These are phyloP conservation scores for Atethmia centrago DNA, from an alignment of 2,888 invertebrate genomes.

Conservation along the genomic window DNA sequence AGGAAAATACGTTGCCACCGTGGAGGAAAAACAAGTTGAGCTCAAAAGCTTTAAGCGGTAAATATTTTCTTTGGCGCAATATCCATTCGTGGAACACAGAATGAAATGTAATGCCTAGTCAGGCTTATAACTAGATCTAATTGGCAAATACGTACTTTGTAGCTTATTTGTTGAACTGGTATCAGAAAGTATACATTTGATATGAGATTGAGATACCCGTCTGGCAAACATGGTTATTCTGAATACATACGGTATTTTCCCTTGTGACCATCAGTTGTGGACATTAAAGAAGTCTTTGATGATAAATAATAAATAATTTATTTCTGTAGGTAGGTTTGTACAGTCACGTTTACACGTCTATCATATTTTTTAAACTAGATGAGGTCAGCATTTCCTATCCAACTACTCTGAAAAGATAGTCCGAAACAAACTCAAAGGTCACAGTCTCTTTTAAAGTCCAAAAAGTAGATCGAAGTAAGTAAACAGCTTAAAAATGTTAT, in stretches of 20 bases:
- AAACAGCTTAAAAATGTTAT: background rate
- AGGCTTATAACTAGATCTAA: conserved; percentile 32
- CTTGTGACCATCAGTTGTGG: background rate
- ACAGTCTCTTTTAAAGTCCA: too few species aligned
- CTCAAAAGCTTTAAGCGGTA: conserved; percentile 52
- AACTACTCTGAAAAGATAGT: too few species aligned
- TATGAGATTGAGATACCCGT: too few species aligned
- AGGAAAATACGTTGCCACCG: conserved; percentile 48
- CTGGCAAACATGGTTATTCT: background rate
- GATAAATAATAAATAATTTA: too few species aligned
- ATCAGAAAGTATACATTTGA: background rate
- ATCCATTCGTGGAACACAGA: conserved; percentile 34
- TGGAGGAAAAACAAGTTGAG: conserved; percentile 53
- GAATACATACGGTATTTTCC: background rate
- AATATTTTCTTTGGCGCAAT: conserved; percentile 54
- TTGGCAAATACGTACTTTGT: conserved; percentile 26
- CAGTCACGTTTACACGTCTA: too few species aligned
- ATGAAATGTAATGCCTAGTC: conserved; percentile 29
- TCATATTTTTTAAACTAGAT: too few species aligned
- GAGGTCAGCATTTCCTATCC: too few species aligned
- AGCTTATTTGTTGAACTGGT: conserved; percentile 2
- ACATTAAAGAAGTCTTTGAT: background rate
- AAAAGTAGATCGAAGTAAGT: background rate
- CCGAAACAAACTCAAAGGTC: too few species aligned
- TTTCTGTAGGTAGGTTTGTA: too few species aligned